Percentiles rank a stretch among this genome's conserved stretches.
These are phyloP conservation scores for Tetropium fuscum DNA, from an alignment of 2,888 invertebrate species.

Conservation along the genomic window DNA sequence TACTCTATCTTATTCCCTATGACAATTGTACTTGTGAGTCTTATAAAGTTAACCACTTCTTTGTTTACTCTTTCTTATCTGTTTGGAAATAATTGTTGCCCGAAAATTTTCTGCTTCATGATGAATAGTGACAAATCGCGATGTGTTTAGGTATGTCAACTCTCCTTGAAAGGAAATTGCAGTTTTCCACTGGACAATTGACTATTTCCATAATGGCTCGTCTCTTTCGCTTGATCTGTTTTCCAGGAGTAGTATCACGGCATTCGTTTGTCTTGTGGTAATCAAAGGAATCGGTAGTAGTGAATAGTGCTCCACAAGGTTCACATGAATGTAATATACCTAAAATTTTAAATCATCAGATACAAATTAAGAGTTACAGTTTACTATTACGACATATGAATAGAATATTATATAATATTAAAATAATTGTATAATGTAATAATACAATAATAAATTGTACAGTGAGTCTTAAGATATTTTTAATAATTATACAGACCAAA, in stretches of 20 bases:
- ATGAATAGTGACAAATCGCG: conserved; percentile 1
- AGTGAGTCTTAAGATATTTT: too few relatives aligned
- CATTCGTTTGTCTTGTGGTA: conserved; percentile 1
- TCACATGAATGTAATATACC: conserved; percentile 1
- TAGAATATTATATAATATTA: too few relatives aligned
- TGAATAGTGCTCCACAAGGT: conserved; percentile 1
- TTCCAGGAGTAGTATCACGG: not conserved
- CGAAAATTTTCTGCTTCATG: not conserved
- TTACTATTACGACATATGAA: too few relatives aligned
- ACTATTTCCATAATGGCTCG: not conserved
- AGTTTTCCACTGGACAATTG: conserved; percentile 21
- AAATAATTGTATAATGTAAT: too few relatives aligned
- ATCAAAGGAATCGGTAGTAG: not conserved
- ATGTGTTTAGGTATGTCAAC: conserved; percentile 15
- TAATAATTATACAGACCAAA: too few relatives aligned
- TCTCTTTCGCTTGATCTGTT: not conserved
- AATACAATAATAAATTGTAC: too few relatives aligned
- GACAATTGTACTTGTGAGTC: too few relatives aligned
- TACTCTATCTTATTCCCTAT: too few relatives aligned
- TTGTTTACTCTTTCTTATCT: too few relatives aligned
- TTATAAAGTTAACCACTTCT: too few relatives aligned
- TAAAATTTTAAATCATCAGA: conserved; percentile 4
- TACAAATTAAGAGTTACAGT: not conserved
- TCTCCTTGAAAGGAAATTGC: conserved; percentile 1
- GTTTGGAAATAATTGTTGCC: too few relatives aligned